Evolutionary conservation across 2,888 invertebrate genomes (phyloP).

Genomic region (Tenthredo notha): DNA sequence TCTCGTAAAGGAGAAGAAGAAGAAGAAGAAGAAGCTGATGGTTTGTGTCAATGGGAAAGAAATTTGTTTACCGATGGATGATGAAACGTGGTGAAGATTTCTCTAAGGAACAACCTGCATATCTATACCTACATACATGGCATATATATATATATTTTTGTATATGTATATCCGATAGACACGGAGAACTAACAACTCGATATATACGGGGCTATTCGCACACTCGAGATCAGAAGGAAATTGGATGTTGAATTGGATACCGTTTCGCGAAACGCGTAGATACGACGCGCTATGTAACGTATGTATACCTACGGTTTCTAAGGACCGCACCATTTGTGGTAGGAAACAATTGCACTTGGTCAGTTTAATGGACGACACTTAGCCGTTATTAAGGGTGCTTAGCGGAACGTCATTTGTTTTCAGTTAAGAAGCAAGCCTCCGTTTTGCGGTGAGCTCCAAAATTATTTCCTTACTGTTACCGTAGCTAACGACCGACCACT

Average conservation of each 20-base stretch:
- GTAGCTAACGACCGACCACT: not conserved
- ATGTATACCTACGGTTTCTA: not conserved
- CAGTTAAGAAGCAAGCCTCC: conserved; percentile 44
- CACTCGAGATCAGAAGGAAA: conserved; percentile 18
- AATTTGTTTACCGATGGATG: conserved; percentile 71
- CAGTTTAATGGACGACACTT: conserved; percentile 46
- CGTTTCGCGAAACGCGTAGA: conserved; percentile 18
- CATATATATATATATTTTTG: not conserved
- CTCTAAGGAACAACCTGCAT: conserved; percentile 70
- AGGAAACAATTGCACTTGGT: conserved; percentile 52
- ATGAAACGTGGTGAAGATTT: conserved; percentile 76
- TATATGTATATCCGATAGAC: conserved; percentile 33
- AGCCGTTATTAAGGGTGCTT: conserved; percentile 49
- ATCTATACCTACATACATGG: not conserved
- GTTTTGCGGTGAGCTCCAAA: conserved; percentile 36
- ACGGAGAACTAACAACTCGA: conserved; percentile 24
- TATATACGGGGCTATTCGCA: not conserved
- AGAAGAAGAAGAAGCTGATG: conserved; percentile 54
- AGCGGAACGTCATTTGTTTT: conserved; percentile 43
- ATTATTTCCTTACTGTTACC: conserved; percentile 26
- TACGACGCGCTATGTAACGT: not conserved
- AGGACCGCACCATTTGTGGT: conserved; percentile 38
- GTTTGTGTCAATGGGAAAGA: conserved; percentile 62
- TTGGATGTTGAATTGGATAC: conserved; percentile 48
- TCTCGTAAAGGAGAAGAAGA: conserved; percentile 53